A percentile compares a stretch with the other conserved stretches of the same genome.
phyloP scores from a whole-genome alignment of 30 jellyfish, hydroid and myxozoan genomes.

The Aurelia aurita complex sp. Pacific region DNA sequence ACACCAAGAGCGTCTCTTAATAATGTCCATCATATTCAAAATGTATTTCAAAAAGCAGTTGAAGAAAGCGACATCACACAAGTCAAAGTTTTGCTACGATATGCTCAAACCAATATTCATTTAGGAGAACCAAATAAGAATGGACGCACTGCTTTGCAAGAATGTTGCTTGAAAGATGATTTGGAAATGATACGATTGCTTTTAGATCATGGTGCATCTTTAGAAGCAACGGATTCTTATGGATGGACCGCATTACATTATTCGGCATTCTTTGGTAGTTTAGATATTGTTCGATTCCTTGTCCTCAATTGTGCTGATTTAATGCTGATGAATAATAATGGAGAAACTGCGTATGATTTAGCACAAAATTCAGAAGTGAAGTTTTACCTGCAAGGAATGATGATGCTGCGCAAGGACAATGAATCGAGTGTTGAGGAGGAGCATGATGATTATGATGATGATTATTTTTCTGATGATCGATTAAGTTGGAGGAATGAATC shows the following conservation, averaged over 20 bases:
- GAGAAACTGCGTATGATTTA: slow-evolving; percentile 74
- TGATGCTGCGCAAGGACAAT: slow-evolving; percentile 38
- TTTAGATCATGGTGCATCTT: slow-evolving; percentile 88
- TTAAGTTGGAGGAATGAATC: slow-evolving; percentile 19
- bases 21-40: slow-evolving; percentile 62
- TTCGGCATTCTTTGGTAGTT: slow-evolving; percentile 76
- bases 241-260: slow-evolving; percentile 94
- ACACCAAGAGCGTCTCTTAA: slow-evolving; percentile 45
- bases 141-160: slow-evolving; percentile 91
- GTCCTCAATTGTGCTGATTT: slow-evolving; percentile 81
- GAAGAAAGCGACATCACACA: slow-evolving; percentile 89
- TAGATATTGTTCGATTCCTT: slow-evolving; percentile 80
- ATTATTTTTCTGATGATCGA: slow-evolving; percentile 46
- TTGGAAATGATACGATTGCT: slow-evolving; percentile 80
- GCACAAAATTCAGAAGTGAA: slow-evolving; percentile 63
- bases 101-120: slow-evolving; percentile 75
- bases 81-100: slow-evolving; percentile 80
- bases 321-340: slow-evolving; percentile 40
- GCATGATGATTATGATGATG: slow-evolving; percentile 12
- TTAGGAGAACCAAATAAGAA: slow-evolving; percentile 62
- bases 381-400: slow-evolving; percentile 42
- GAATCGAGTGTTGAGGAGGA: slow-evolving; percentile 2
- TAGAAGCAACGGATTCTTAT: slow-evolving; percentile 71
- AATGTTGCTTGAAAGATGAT: slow-evolving; percentile 78
- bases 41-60: slow-evolving; percentile 79